phyloP scores from a whole-genome alignment of 2,113 vertebrate species.

The Otolemur garnettii region DNA sequence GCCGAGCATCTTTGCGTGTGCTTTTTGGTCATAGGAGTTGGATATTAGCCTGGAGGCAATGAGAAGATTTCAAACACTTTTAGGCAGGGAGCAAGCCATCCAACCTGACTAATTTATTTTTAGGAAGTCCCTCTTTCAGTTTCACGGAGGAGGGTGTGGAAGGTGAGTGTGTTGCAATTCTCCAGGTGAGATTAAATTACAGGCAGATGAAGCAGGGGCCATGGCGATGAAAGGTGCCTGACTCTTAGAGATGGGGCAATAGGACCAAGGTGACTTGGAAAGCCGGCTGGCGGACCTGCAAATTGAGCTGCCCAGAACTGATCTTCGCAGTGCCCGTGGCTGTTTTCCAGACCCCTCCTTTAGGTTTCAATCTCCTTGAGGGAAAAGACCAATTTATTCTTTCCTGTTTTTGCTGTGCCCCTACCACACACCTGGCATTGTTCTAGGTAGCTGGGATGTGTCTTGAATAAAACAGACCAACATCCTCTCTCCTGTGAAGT shows the following conservation, averaged over 20 bases:
- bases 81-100: neutral
- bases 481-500: neutral
- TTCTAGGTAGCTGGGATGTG: neutral
- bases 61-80: neutral
- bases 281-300: neutral
- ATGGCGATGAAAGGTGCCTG: neutral
- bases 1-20: no score
- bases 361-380: neutral
- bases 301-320: neutral
- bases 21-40: neutral
- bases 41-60: neutral
- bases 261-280: neutral
- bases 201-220: neutral
- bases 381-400: neutral
- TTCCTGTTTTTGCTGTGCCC: neutral
- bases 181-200: neutral
- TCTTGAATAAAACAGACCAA: neutral
- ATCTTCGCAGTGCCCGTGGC: neutral
- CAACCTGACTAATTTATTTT: neutral
- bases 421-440: neutral
- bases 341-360: neutral
- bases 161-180: neutral
- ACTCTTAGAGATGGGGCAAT: neutral
- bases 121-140: neutral
- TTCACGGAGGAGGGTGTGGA: neutral